Evolutionary conservation across 2,797 vertebrate genomes (phyloP).

Genomic region (Xenops minutus): DNA sequence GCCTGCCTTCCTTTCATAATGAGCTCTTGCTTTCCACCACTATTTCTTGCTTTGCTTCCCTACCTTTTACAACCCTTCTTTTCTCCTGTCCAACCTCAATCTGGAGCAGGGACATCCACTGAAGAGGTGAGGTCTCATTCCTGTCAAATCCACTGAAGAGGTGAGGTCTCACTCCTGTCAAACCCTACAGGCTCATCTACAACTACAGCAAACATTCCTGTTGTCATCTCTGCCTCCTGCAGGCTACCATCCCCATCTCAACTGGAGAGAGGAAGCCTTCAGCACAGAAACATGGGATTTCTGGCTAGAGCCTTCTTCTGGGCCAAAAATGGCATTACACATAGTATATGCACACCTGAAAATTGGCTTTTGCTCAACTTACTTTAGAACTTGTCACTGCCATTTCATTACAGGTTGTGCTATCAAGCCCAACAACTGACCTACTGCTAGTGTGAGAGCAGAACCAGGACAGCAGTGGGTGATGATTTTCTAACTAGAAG

Average conservation of each 20-base stretch:
- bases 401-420: background rate
- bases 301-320: background rate
- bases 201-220: background rate
- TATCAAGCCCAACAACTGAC: background rate
- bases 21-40: background rate
- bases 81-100: background rate
- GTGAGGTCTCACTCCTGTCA: background rate
- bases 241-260: background rate
- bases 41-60: background rate
- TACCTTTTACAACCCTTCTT: background rate
- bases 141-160: background rate
- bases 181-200: background rate
- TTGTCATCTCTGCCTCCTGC: accelerated
- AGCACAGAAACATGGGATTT: background rate
- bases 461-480: background rate
- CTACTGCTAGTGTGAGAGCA: background rate
- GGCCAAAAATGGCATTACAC: background rate
- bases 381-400: background rate
- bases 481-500: background rate
- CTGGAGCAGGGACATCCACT: accelerated
- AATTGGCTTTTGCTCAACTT: accelerated
- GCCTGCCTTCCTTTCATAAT: background rate
- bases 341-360: background rate
- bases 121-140: background rate
- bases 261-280: background rate